Conservation (phyloP, 1,140 invertebrate species). For the Bombyx mandarina region DNA sequence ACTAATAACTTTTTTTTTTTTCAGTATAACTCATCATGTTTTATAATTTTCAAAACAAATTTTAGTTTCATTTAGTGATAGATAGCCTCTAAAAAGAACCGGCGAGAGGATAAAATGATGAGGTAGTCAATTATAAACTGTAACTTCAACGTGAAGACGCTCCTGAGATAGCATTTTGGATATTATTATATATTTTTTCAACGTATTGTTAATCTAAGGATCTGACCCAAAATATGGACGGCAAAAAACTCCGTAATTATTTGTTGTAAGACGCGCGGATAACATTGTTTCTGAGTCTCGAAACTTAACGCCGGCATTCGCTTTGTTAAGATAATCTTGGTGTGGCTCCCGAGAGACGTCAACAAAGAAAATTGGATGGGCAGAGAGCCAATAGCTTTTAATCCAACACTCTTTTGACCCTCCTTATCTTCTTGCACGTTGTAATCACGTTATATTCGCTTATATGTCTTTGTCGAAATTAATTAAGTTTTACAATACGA, state of each 20-base stretch:
- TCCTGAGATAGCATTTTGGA: too few relatives aligned
- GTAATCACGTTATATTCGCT: constrained; percentile 51
- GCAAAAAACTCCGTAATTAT: constrained; percentile 29
- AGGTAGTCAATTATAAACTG: too few relatives aligned
- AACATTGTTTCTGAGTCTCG: constrained; percentile 56
- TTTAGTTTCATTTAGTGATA: too few relatives aligned
- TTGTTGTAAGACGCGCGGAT: constrained; percentile 47
- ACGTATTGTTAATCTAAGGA: too few relatives aligned
- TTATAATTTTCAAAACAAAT: too few relatives aligned
- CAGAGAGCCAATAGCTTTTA: constrained; percentile 67
- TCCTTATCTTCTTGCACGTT: constrained; percentile 54
- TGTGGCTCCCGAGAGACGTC: constrained; percentile 56
- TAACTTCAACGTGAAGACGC: too few relatives aligned
- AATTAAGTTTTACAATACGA: not conserved
- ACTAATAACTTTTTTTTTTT: too few relatives aligned
- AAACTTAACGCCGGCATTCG: constrained; percentile 47
- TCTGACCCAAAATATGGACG: too few relatives aligned
- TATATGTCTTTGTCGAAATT: constrained; percentile 17
- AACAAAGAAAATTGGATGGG: constrained; percentile 71
- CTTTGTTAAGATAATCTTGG: constrained; percentile 68
- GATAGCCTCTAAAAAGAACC: too few relatives aligned
- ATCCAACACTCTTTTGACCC: constrained; percentile 60
- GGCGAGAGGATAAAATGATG: too few relatives aligned
- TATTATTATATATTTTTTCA: too few relatives aligned
- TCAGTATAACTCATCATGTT: too few relatives aligned